phyloP scores from a whole-genome alignment of 2,113 vertebrate species.

The Cygnus atratus region DNA sequence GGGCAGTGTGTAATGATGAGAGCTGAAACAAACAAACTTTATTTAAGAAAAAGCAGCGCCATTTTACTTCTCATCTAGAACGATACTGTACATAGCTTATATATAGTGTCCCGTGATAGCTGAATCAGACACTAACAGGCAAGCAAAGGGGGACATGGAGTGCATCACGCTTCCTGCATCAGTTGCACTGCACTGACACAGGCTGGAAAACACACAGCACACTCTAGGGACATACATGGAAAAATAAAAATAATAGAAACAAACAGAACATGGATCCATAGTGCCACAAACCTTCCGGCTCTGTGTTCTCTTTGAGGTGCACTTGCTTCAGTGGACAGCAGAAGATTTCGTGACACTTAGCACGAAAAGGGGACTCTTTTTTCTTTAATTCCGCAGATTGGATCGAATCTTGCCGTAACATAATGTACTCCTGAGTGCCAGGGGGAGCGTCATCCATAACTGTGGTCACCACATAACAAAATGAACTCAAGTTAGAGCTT shows the following conservation, averaged over 20 bases:
- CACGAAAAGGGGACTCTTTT: constrained; percentile 99
- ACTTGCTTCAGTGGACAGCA: constrained; percentile 99
- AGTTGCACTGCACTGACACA: constrained; percentile 35
- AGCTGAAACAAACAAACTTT: constrained; percentile 67
- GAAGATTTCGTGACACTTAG: constrained; percentile 99
- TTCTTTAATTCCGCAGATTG: constrained; percentile 99
- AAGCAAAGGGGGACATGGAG: constrained; percentile 67
- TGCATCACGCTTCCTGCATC: constrained; percentile 40
- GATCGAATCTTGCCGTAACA: constrained; percentile 99
- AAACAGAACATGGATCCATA: constrained; percentile 82
- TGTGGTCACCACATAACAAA: constrained; percentile 97
- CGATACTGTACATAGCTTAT: neutral
- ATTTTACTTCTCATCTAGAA: neutral
- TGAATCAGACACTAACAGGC: constrained; percentile 68
- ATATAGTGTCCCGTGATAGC: constrained; percentile 36
- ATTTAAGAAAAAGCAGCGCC: constrained; percentile 63
- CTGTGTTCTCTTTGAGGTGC: constrained; percentile 96
- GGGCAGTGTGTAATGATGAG: constrained; percentile 68
- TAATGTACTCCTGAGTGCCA: constrained; percentile 99
- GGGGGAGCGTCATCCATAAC: constrained; percentile 99
- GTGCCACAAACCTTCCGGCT: constrained; percentile 97
- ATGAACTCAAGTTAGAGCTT: constrained; percentile 92
- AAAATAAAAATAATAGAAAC: constrained; percentile 65
- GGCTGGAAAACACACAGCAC: constrained; percentile 76
- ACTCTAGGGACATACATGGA: constrained; percentile 74